Percentiles rank a stretch among this genome's conserved stretches.
phyloP scores from a whole-genome alignment of 2,113 vertebrate genomes.

The Podarcis muralis region DNA sequence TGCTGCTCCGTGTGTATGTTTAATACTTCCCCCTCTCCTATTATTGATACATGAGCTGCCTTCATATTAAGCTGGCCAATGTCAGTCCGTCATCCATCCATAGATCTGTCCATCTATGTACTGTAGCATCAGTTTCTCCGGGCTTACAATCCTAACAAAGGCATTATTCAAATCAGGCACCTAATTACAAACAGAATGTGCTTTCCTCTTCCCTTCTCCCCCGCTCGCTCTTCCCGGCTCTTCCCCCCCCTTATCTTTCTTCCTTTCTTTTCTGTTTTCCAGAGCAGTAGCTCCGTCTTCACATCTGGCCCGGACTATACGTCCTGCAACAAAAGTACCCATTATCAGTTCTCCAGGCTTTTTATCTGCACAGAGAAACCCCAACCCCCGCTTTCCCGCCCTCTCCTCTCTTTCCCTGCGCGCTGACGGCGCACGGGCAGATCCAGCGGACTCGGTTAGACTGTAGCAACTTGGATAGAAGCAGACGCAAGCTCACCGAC shows the following conservation, averaged over 20 bases:
- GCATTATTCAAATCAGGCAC: conserved; percentile 79
- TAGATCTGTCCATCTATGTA: neutral
- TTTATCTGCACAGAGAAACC: neutral
- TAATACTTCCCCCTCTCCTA: neutral
- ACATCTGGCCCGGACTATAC: neutral
- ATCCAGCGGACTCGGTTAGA: too few relatives aligned
- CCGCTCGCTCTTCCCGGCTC: neutral
- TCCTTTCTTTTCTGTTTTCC: neutral
- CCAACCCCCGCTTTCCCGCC: neutral
- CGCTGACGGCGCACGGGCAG: neutral
- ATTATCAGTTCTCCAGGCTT: neutral
- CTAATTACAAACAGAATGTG: conserved; percentile 79
- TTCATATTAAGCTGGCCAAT: neutral
- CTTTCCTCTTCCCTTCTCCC: conserved; percentile 15
- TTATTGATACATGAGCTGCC: neutral
- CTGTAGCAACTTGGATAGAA: neutral
- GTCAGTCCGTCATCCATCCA: neutral
- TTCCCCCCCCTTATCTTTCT: neutral
- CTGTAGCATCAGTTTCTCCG: conserved; percentile 43
- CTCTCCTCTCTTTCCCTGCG: neutral
- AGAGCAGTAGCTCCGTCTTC: neutral
- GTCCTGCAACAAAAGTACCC: neutral
- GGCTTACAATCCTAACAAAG: conserved; percentile 75
- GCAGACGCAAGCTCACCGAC: neutral
- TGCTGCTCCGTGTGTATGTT: neutral